phyloP scores from a whole-genome alignment of 2,797 vertebrate genomes.

The Harpagifer antarcticus region DNA sequence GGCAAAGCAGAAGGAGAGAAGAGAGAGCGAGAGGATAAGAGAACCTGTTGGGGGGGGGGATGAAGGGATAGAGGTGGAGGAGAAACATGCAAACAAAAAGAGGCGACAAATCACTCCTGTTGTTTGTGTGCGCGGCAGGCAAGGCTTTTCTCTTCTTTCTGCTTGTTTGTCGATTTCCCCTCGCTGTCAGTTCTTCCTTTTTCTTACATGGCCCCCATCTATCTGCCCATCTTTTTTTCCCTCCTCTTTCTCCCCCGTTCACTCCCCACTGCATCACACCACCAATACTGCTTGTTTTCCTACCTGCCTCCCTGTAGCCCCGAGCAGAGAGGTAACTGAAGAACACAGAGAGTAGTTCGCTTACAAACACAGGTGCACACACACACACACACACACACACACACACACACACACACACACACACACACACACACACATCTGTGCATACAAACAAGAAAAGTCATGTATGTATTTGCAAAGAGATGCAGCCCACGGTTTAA shows the following conservation, averaged over 20 bases:
- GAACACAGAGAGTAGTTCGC: slow-evolving; percentile 62
- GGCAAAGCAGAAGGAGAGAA: slow-evolving; percentile 76
- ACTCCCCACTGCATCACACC: slow-evolving; percentile 56
- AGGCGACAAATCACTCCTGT: slow-evolving; percentile 75
- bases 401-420: slow-evolving; percentile 40
- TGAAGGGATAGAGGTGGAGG: slow-evolving; percentile 74
- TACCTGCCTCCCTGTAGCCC: slow-evolving; percentile 74
- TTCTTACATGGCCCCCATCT: slow-evolving; percentile 59
- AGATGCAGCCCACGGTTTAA: slow-evolving; percentile 9
- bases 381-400: slow-evolving; percentile 23
- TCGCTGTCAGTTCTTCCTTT: slow-evolving; percentile 65
- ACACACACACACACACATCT: slow-evolving; percentile 40
- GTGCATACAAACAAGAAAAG: slow-evolving; percentile 55
- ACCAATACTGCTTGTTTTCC: slow-evolving; percentile 59
- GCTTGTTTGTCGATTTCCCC: slow-evolving; percentile 62
- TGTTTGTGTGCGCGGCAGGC: slow-evolving; percentile 55
- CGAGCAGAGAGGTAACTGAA: slow-evolving; percentile 69
- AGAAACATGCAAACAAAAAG: slow-evolving; percentile 81
- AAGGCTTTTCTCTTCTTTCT: slow-evolving; percentile 57
- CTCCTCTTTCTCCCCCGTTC: slow-evolving; percentile 25
- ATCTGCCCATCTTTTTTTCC: slow-evolving; percentile 46
- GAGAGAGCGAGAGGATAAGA: slow-evolving; percentile 73
- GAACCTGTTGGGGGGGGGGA: slow-evolving; percentile 77
- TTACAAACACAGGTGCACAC: slow-evolving; percentile 29
- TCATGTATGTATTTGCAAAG: slow-evolving; percentile 34